phyloP scores from a whole-genome alignment of 2,797 vertebrate genomes.

The Paratrypauchen microcephalus region DNA sequence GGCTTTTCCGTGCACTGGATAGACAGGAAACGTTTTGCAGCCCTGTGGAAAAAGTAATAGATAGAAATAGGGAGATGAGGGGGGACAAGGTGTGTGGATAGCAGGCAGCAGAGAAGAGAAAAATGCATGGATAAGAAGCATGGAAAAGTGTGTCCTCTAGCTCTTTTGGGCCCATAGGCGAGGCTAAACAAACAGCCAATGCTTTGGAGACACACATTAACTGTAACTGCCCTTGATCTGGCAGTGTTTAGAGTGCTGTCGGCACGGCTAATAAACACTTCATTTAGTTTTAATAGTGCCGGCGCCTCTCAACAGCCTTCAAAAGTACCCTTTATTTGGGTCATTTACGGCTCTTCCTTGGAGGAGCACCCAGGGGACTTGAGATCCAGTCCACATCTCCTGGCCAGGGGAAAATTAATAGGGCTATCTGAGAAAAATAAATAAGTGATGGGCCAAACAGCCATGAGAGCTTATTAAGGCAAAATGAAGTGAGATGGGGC shows the following conservation, averaged over 20 bases:
- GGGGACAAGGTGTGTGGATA: conserved; percentile 57
- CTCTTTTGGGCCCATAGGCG: conserved; percentile 65
- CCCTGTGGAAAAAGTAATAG: conserved; percentile 33
- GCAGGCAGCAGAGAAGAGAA: conserved; percentile 23
- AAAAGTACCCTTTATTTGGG: conserved; percentile 86
- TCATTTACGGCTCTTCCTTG: conserved; percentile 85
- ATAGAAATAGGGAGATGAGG: conserved; percentile 33
- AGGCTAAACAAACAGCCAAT: conserved; percentile 76
- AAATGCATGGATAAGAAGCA: conserved; percentile 55
- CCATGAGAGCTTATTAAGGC: conserved; percentile 82
- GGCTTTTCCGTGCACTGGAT: conserved; percentile 37
- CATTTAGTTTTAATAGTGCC: conserved; percentile 85
- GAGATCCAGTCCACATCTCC: conserved; percentile 77
- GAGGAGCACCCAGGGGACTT: conserved; percentile 78
- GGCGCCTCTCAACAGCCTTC: conserved; percentile 79
- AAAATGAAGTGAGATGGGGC: conserved; percentile 59
- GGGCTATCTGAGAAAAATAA: conserved; percentile 85
- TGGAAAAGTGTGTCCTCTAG: conserved; percentile 60
- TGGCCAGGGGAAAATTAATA: conserved; percentile 83
- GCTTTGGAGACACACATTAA: conserved; percentile 77
- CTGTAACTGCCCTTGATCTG: conserved; percentile 84
- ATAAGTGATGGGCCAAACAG: conserved; percentile 83
- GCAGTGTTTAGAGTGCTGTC: conserved; percentile 79
- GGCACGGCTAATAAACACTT: conserved; percentile 87
- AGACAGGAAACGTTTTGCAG: conserved; percentile 39